These are phyloP conservation scores for Pterostichus madidus DNA, from an alignment of 2,888 invertebrate species.

Conservation along the genomic window DNA sequence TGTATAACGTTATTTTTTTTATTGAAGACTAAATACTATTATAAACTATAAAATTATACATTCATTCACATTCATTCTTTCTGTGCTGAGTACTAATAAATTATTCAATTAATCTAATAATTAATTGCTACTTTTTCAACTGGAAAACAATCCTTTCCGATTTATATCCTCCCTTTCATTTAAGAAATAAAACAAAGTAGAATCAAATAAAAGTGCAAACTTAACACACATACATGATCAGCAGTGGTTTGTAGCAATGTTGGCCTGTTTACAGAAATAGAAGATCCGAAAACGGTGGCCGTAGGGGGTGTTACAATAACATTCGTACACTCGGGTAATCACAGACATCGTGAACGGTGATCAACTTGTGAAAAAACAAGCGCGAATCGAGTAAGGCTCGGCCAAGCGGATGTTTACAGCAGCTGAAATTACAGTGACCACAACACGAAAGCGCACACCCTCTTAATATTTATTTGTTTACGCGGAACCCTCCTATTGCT, in stretches of 20 bases:
- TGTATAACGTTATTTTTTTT: too few species aligned
- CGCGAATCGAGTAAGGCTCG: conserved; percentile 27
- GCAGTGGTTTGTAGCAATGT: too few species aligned
- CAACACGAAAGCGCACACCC: conserved; percentile 65
- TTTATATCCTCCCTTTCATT: conserved; percentile 3
- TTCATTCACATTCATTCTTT: too few species aligned
- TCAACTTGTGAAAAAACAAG: conserved; percentile 53
- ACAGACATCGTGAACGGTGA: conserved; percentile 52
- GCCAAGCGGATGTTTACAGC: conserved; percentile 56
- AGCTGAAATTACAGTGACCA: conserved; percentile 62
- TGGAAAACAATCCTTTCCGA: background rate
- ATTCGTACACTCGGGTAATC: conserved; percentile 52
- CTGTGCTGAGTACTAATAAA: too few species aligned
- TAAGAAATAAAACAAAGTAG: conserved; percentile 39
- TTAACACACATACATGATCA: too few species aligned
- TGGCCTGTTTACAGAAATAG: conserved; percentile 5
- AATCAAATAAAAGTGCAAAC: background rate
- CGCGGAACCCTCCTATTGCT: conserved; percentile 67
- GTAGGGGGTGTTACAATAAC: conserved; percentile 29
- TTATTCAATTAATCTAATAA: too few species aligned
- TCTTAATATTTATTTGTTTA: conserved; percentile 72
- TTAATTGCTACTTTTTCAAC: background rate
- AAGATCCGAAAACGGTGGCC: background rate
- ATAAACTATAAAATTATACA: too few species aligned
- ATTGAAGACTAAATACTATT: too few species aligned